Conservation (phyloP, 1,140 invertebrate species). For the Rhynchophorus ferrugineus region DNA sequence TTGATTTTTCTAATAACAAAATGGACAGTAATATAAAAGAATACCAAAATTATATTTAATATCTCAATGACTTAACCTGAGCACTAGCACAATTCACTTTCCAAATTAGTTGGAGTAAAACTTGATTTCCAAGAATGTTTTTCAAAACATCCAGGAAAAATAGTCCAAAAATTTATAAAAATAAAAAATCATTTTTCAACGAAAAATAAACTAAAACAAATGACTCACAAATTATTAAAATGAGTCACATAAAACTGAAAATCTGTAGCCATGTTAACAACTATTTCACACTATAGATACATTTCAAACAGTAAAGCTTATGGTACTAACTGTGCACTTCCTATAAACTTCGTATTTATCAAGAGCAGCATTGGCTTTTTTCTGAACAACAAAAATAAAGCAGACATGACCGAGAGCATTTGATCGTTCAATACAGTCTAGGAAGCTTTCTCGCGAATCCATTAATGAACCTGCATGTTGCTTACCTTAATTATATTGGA, state of each 20-base stretch:
- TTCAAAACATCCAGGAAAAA: no score
- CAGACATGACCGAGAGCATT: conserved; percentile 27
- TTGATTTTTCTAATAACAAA: no score
- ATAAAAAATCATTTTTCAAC: no score
- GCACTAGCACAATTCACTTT: no score
- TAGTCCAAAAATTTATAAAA: no score
- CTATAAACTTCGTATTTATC: conserved; percentile 30
- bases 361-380: conserved; percentile 28
- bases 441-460: neutral
- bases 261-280: conserved; percentile 29
- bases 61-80: no score
- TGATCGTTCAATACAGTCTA: conserved; percentile 13
- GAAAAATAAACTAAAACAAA: conserved; percentile 11
- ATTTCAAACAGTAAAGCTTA: conserved; percentile 22
- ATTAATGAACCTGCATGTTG: conserved; percentile 1
- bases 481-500: conserved; percentile 16
- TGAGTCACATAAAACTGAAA: conserved; percentile 39
- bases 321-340: conserved; percentile 25
- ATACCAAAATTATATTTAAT: no score
- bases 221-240: conserved; percentile 37
- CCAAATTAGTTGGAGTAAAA: no score
- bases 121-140: no score
- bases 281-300: conserved; percentile 13
- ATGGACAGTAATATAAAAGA: no score
- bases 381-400: conserved; percentile 33